Conservation (phyloP, 1,140 invertebrate species). For the Rhopalosiphum padi region DNA sequence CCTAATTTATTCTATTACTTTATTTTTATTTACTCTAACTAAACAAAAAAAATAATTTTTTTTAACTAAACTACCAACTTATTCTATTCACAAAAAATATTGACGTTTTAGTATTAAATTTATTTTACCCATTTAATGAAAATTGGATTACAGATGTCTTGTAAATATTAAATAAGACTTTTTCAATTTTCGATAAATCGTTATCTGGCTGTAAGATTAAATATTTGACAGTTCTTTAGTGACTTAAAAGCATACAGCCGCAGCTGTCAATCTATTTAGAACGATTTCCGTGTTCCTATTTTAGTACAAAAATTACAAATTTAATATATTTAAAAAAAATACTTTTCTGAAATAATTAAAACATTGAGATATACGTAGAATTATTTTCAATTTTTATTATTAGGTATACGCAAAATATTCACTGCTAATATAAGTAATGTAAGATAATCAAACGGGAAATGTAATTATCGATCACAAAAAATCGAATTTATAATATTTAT, state of each 20-base stretch:
- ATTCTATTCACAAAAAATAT: neutral
- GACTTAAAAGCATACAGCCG: conserved; percentile 6
- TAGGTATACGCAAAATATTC: neutral
- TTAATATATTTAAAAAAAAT: neutral
- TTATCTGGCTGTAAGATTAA: neutral
- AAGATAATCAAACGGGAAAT: neutral
- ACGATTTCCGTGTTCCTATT: neutral
- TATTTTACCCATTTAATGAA: neutral
- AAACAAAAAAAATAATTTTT: neutral
- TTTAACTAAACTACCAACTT: neutral
- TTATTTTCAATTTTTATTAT: neutral
- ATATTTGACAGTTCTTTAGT: neutral
- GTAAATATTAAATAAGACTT: neutral
- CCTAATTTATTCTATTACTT: neutral
- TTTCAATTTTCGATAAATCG: neutral
- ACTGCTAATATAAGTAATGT: neutral
- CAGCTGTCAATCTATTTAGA: neutral
- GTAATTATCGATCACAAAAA: neutral
- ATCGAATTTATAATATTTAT: no score
- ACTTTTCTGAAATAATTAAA: neutral
- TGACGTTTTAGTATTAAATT: neutral
- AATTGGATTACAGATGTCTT: neutral
- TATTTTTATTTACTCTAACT: no score
- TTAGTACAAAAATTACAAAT: neutral
- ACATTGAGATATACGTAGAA: neutral